These are phyloP conservation scores for Anguilla obscura DNA, from an alignment of 2,797 vertebrate species.

Conservation along the genomic window DNA sequence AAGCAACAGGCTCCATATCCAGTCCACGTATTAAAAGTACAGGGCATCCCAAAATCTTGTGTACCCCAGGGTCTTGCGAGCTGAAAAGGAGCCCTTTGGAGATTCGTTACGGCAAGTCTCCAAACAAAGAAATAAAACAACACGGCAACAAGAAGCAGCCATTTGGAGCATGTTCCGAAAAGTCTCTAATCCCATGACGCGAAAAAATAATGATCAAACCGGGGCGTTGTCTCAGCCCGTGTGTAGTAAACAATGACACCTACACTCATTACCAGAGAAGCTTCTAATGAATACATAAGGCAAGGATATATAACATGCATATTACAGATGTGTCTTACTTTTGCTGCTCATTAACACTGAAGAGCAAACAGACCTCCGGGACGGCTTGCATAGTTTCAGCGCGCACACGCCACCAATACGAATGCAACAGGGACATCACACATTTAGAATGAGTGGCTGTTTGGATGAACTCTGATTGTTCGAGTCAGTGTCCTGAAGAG, in stretches of 20 bases:
- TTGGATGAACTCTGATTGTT: neutral
- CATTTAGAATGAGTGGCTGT: neutral
- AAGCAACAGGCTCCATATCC: neutral
- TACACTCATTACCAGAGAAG: neutral
- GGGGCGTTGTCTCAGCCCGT: neutral
- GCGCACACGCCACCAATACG: neutral
- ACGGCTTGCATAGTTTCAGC: neutral
- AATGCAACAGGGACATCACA: neutral
- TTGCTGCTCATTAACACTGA: conserved; percentile 5
- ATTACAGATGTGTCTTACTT: neutral
- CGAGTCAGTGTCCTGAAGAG: neutral
- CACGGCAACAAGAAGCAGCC: neutral
- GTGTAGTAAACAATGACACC: conserved; percentile 6
- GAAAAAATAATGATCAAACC: conserved; percentile 1
- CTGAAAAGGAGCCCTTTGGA: neutral
- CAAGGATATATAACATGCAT: conserved; percentile 5
- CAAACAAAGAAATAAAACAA: conserved; percentile 24
- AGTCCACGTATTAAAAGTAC: neutral
- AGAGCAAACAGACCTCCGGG: neutral
- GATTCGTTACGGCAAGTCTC: neutral
- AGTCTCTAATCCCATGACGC: neutral
- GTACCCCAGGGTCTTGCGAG: neutral
- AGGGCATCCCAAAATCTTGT: neutral
- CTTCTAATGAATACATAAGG: conserved; percentile 15
- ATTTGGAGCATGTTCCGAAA: neutral